Percentiles rank a stretch among this genome's conserved stretches.
Evolutionary conservation across 2,888 invertebrate genomes (phyloP).

Genomic region (Eupithecia subfuscata): DNA sequence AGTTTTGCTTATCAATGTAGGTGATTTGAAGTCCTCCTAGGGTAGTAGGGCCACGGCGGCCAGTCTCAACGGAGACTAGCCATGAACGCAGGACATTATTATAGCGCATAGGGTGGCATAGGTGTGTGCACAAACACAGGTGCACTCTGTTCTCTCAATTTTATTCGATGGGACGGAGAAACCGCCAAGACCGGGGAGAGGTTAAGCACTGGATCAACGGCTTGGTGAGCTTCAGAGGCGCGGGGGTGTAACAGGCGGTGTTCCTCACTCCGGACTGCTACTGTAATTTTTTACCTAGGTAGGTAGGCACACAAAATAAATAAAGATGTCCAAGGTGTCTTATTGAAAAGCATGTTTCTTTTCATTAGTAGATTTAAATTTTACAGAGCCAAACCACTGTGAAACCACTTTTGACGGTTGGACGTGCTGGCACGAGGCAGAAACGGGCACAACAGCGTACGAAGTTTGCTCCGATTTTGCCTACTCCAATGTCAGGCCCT

Average conservation of each 20-base stretch:
- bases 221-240: neutral
- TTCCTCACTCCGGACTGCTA: neutral
- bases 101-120: neutral
- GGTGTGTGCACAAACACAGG: neutral
- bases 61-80: neutral
- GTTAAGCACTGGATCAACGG: neutral
- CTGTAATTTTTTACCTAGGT: neutral
- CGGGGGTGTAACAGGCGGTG: neutral
- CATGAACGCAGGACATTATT: neutral
- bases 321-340: neutral
- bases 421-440: conserved; percentile 83
- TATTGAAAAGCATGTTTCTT: neutral
- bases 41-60: neutral
- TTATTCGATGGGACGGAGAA: too few species aligned
- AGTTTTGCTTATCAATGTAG: neutral
- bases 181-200: neutral
- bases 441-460: conserved; percentile 66
- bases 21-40: neutral
- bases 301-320: neutral
- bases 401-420: conserved; percentile 86
- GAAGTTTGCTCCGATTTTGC: conserved; percentile 84
- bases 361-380: neutral
- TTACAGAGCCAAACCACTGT: conserved; percentile 60
- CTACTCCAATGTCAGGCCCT: conserved; percentile 80
- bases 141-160: neutral